Base-by-base conservation (phyloP, 1,140 invertebrate species). In the Drosophila eugracilis region DNA sequence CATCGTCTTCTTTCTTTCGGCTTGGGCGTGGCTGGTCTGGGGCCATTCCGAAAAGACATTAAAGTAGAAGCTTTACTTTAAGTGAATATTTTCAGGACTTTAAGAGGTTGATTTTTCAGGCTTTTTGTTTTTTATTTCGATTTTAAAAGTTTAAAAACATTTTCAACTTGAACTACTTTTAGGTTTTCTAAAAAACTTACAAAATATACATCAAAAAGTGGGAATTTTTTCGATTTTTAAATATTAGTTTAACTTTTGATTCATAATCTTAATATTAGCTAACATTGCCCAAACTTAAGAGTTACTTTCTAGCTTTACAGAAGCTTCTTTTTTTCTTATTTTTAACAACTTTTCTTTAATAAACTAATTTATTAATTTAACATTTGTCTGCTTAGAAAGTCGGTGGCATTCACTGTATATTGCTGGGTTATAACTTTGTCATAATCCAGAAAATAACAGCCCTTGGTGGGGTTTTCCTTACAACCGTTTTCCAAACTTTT, bases 1-100 rank as follows among this genome's bases (percentile, higher is more conserved):
- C 49, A n/a, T 28, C 22, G 24, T 30, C 10, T 28, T 26, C 22
- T n/a, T 24, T 39, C 15, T 10, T 34, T 39, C 9, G 52, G 26
- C 44, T 67, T 65, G 60, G 55, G 55, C 55, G 59, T 63, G 59
- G 59, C 55, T 26, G 59, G 55, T 59, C 57, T 57, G 52, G 55
- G 26, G n/a, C n/a, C 24, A 24, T 42, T 39, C 22, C 19, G 24
- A 24, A 41, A 59, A 24, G 5, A 3, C 15, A 62, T 63, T 63
- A 44, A 63, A 63, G n/a, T n/a, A n/a, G n/a, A n/a, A n/a, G 55
- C 17, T 26, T 7, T 3, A 5, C 55, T 36, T 59, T 24, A 55
- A 59, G 21, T 6, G 4, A 36, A 19, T 10, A 5, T 24, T 58
- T 14, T 4, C 48, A 24, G 21, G 14, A 36, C 48, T 53, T 57